Evolutionary conservation across 2,797 vertebrate species (phyloP), one percentile per base, ranked within the genome.

Genomic region (Anomalospiza imberbis): DNA sequence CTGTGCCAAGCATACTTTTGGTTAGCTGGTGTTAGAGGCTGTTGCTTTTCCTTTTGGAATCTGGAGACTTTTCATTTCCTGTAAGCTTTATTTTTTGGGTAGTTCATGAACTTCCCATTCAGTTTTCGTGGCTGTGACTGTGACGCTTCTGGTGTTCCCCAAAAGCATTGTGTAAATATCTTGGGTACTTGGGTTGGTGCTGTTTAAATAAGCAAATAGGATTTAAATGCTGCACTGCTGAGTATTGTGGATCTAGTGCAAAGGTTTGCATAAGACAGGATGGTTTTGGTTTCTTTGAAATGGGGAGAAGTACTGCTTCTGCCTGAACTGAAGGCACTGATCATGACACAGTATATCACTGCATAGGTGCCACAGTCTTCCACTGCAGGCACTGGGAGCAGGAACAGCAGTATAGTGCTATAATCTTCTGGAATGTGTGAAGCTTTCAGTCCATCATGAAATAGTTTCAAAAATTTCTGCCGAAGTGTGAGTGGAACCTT

Each of bases 201-300:
- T 71, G 4, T 68, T 86, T 78, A 71, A 67, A 40, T 81, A 42
- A 70, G 51, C n/a, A 88, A 32, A 29, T 26, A 78, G 67, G 40
- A 51, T 79, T 91, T 87, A 80, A 71, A 21, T 79, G 63, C 55
- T 87, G n/a, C 19, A 5, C 34, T 91, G 71, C 36, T 94, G 36
- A 53, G 21, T 44, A 4, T 17, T 60, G 74, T 60, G 32, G 48
- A 79, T 70, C 55, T 51, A 20, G 28, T 28, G n/a, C 42, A 74
- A 65, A 62, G 5, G 24, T 55, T 68, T 89, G 40, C 8, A 0
- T 70, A 26, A 55, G 40, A 29, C 13, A 47, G 51, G 32, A 29
- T 28, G 51, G 53, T 51, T 65, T 57, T 36, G 2, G 6, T 50
- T 85, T 63, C 60, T 73, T 88, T 74, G 42, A 45, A 53, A 16